Percentiles rank a stretch among this genome's conserved stretches.
phyloP scores from a whole-genome alignment of 2,888 invertebrate species.

The Crioceris asparagi region DNA sequence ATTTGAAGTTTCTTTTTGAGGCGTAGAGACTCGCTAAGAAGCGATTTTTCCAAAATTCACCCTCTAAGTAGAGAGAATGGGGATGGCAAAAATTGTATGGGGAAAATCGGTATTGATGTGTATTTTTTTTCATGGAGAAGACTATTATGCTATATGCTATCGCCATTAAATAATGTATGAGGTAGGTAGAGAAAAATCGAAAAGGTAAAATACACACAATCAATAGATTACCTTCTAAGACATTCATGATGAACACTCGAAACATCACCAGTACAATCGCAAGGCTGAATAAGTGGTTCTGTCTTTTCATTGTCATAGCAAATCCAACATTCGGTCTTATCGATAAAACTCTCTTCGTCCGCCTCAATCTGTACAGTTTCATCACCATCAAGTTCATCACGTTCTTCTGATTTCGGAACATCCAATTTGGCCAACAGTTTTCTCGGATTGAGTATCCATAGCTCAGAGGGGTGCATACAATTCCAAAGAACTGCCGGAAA shows the following conservation, averaged over 20 bases:
- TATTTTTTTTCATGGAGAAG: too few relatives aligned
- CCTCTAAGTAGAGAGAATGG: too few relatives aligned
- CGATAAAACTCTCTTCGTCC: slow-evolving; percentile 44
- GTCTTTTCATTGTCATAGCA: slow-evolving; percentile 75
- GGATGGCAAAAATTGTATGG: too few relatives aligned
- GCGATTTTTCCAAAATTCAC: too few relatives aligned
- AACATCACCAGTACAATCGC: slow-evolving; percentile 86
- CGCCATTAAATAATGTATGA: too few relatives aligned
- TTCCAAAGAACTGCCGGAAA: slow-evolving; percentile 95
- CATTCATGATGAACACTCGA: slow-evolving; percentile 88
- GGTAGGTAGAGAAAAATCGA: not conserved
- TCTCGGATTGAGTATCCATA: slow-evolving; percentile 89
- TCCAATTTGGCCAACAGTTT: slow-evolving; percentile 56
- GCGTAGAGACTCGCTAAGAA: too few relatives aligned
- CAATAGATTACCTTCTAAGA: slow-evolving; percentile 46
- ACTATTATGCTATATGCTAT: too few relatives aligned
- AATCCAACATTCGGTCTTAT: slow-evolving; percentile 79
- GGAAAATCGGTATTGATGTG: too few relatives aligned
- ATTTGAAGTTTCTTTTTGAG: too few relatives aligned
- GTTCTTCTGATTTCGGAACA: slow-evolving; percentile 16
- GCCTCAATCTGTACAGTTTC: slow-evolving; percentile 10
- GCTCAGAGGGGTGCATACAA: slow-evolving; percentile 84
- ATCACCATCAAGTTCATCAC: not conserved
- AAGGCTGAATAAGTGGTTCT: slow-evolving; percentile 81
- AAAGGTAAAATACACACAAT: not conserved